Evolutionary conservation across 2,888 invertebrate species (phyloP).

Genomic region (Melipona beecheii): DNA sequence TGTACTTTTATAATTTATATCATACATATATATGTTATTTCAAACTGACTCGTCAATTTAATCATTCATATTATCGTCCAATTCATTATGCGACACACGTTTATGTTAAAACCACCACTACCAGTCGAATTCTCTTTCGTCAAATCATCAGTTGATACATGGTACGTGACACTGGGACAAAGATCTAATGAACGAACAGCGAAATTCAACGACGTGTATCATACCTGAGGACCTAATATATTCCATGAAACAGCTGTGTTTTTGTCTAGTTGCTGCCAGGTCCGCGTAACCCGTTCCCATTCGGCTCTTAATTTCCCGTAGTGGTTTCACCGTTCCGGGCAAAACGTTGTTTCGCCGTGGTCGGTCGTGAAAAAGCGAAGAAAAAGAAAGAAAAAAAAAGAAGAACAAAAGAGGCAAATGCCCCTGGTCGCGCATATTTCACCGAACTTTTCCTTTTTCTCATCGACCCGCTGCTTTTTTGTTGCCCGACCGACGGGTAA

Average conservation of each 20-base stretch:
- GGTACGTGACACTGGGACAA: neutral
- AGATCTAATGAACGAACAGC: neutral
- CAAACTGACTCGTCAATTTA: no score
- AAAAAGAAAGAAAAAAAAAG: neutral
- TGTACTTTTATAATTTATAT: no score
- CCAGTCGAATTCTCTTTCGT: neutral
- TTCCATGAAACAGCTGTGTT: neutral
- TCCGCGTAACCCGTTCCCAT: neutral
- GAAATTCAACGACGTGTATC: neutral
- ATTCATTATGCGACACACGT: no score
- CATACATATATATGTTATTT: no score
- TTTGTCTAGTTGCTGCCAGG: neutral
- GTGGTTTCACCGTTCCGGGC: neutral
- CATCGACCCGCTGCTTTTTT: slow-evolving; percentile 3
- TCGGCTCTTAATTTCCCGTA: slow-evolving; percentile 13
- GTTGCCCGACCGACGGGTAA: neutral
- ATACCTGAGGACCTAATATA: neutral
- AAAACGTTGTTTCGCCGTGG: slow-evolving; percentile 7
- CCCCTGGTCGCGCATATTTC: slow-evolving; percentile 16
- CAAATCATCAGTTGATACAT: neutral
- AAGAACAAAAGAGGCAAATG: neutral
- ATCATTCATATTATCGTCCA: no score
- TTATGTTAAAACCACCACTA: neutral
- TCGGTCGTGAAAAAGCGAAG: neutral
- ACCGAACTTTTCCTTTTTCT: neutral